Evolutionary conservation across 2,888 invertebrate species (phyloP).

Genomic region (Latrodectus hesperus): DNA sequence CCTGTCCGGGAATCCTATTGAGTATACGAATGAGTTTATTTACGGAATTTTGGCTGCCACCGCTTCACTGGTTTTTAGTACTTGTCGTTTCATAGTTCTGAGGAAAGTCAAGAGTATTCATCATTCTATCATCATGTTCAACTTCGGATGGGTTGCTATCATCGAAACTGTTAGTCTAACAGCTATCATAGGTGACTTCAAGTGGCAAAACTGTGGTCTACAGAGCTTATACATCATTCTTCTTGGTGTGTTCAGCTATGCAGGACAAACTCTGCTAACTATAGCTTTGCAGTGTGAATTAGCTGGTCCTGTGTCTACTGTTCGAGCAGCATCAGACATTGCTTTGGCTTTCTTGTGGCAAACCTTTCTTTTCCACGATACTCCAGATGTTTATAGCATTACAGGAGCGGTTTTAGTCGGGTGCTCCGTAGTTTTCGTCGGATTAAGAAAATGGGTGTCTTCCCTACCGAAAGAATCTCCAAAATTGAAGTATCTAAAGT

Average conservation of each 20-base stretch:
- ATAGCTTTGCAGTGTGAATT: slow-evolving; percentile 91
- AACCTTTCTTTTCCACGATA: slow-evolving; percentile 88
- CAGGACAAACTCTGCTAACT: slow-evolving; percentile 80
- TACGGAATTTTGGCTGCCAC: slow-evolving; percentile 90
- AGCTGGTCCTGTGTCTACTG: slow-evolving; percentile 94
- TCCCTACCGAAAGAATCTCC: slow-evolving; percentile 81
- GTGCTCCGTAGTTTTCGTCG: slow-evolving; percentile 88
- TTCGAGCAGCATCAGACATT: slow-evolving; percentile 88
- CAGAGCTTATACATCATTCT: slow-evolving; percentile 85
- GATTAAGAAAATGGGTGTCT: slow-evolving; percentile 88
- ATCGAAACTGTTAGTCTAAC: slow-evolving; percentile 80
- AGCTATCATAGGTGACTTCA: slow-evolving; percentile 83
- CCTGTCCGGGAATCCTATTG: slow-evolving; percentile 78
- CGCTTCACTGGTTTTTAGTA: slow-evolving; percentile 84
- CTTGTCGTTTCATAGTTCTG: slow-evolving; percentile 89
- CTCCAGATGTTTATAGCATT: slow-evolving; percentile 88
- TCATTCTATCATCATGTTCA: slow-evolving; percentile 92
- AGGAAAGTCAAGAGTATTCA: slow-evolving; percentile 88
- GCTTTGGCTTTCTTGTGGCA: slow-evolving; percentile 95
- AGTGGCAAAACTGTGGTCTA: slow-evolving; percentile 87
- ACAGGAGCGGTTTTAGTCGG: slow-evolving; percentile 88
- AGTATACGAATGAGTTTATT: slow-evolving; percentile 74
- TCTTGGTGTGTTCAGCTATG: slow-evolving; percentile 71
- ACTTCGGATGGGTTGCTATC: slow-evolving; percentile 86
- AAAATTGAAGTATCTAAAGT: slow-evolving; percentile 6